phyloP scores from a whole-genome alignment of 2,113 vertebrate species.

The Ageneiosus marmoratus region DNA sequence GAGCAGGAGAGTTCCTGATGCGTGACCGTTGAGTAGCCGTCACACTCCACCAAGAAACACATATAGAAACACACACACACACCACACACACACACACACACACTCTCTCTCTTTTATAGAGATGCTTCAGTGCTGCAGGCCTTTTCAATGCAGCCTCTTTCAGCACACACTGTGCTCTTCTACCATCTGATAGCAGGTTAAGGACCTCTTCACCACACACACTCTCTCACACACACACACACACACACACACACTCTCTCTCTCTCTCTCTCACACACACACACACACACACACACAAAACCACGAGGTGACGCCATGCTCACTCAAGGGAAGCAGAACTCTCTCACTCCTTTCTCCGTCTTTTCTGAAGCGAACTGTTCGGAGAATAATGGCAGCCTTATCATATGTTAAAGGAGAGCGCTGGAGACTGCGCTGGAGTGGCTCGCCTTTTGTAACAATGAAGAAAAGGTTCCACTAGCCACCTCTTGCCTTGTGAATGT shows the following conservation, averaged over 20 bases:
- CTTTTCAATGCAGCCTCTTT: constrained; percentile 77
- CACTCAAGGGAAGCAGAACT: constrained; percentile 71
- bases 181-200: constrained; percentile 77
- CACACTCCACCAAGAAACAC: constrained; percentile 67
- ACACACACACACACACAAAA: constrained; percentile 4
- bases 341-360: constrained; percentile 71
- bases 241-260: constrained; percentile 11
- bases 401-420: constrained; percentile 74
- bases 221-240: constrained; percentile 11
- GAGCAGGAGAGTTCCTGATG: constrained; percentile 66
- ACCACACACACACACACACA: constrained; percentile 20
- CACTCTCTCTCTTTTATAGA: constrained; percentile 53
- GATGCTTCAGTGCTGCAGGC: constrained; percentile 71
- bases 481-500: background rate
- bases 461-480: constrained; percentile 68
- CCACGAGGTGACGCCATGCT: constrained; percentile 1
- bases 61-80: constrained; percentile 34
- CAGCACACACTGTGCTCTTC: constrained; percentile 74
- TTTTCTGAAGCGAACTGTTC: constrained; percentile 71
- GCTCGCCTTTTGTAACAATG: constrained; percentile 75
- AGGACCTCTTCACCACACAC: constrained; percentile 75
- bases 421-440: constrained; percentile 71
- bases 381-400: constrained; percentile 78
- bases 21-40: constrained; percentile 70
- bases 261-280: too few relatives aligned